Base-by-base conservation (phyloP, 2,888 invertebrate species). In the Perdita meconis region DNA sequence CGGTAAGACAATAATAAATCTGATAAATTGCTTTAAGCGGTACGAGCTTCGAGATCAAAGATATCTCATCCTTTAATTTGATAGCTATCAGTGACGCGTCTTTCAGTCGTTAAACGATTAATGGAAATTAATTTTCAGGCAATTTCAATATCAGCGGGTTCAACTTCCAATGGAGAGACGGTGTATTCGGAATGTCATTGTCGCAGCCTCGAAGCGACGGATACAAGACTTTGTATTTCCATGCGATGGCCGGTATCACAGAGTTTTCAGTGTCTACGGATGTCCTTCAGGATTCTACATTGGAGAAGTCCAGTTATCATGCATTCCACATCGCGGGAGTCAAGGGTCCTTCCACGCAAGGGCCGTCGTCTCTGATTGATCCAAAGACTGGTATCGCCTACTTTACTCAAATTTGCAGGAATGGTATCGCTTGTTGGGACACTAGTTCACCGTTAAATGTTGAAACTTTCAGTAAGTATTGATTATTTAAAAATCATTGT, bases 111-210 rank as follows among this genome's bases (percentile, higher is more conserved):
- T 26, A 22, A 36, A 44, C 10, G 19, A 47, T 19, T 47, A 8
- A 22, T 22, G 22, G 10, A 42, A 56, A 19, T 34, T 47, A 36
- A 6, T 36, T 72, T 36, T 93, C 94, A 86, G 97, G 97, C 1
- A 95, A 96, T 82, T 96, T 96, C 91, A 95, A 95, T 85, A 95
- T 97, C 13, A 96, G 95, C 51, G 97, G 97, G 4, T 94, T 96
- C 24, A 95, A 96, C 89, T 97, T 97, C 94, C 97, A 97, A 90
- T 97, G 97, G 97, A 96, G 96, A 0, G 97, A 97, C 90, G 97
- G 97, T 0, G 94, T 97, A 0, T 97, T 97, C 85, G 96, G 95
- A 16, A 89, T 97, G 80, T 96, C 96, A 1, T 92, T 96, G 19
- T 95, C 95, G 0, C 93, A 94, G 0, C 88, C 92, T 0, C 90